phyloP scores from a whole-genome alignment of 2,888 invertebrate genomes.

The Phalera bucephala region DNA sequence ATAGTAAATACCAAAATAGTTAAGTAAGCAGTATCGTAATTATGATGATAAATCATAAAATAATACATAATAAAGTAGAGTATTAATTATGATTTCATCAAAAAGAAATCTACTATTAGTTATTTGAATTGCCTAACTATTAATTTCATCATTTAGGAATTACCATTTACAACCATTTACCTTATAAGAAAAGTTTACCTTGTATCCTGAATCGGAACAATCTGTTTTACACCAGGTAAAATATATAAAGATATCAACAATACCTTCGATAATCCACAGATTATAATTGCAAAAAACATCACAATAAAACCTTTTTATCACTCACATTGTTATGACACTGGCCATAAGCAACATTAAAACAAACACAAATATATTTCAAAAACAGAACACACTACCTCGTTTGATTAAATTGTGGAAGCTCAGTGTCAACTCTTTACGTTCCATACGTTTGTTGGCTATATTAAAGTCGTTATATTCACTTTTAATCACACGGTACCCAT shows the following conservation, averaged over 20 bases:
- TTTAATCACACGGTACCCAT: constrained; percentile 46
- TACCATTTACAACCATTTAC: too few relatives aligned
- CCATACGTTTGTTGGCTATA: constrained; percentile 60
- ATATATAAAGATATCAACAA: too few relatives aligned
- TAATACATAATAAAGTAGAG: too few relatives aligned
- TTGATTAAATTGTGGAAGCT: constrained; percentile 79
- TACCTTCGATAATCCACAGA: neutral
- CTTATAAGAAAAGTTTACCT: too few relatives aligned
- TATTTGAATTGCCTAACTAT: too few relatives aligned
- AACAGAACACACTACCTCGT: constrained; percentile 60
- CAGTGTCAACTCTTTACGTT: constrained; percentile 70
- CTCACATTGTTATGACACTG: constrained; percentile 21
- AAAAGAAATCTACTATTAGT: too few relatives aligned
- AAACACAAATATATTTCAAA: constrained; percentile 23
- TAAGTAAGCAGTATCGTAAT: too few relatives aligned
- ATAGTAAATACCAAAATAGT: neutral
- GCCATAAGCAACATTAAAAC: constrained; percentile 18
- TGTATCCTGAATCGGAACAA: too few relatives aligned
- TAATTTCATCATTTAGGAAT: too few relatives aligned
- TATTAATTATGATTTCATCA: too few relatives aligned
- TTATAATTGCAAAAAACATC: constrained; percentile 2
- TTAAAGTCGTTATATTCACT: constrained; percentile 39
- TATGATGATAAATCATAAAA: too few relatives aligned
- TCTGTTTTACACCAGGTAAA: too few relatives aligned
- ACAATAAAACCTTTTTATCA: constrained; percentile 15